Evolutionary conservation across 2,888 invertebrate species (phyloP).

Genomic region (Eledone cirrhosa): DNA sequence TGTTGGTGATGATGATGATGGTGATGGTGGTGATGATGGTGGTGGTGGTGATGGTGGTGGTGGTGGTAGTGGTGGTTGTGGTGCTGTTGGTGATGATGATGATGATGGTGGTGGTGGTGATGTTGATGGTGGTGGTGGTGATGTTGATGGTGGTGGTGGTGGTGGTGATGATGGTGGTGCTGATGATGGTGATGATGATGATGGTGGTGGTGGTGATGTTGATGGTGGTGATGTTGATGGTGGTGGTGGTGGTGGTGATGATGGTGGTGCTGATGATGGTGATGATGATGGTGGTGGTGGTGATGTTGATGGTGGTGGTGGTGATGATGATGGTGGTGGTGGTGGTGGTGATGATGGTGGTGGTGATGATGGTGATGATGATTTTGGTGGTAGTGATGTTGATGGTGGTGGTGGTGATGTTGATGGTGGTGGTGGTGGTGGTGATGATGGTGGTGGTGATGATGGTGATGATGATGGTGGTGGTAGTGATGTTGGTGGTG

Average conservation of each 20-base stretch:
- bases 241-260: too few species aligned
- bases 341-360: constrained; percentile 17
- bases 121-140: neutral
- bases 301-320: too few species aligned
- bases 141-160: neutral
- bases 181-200: too few species aligned
- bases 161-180: too few species aligned
- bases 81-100: neutral
- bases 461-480: constrained; percentile 7
- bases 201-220: too few species aligned
- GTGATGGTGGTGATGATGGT: constrained; percentile 23
- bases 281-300: too few species aligned
- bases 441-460: constrained; percentile 10
- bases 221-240: too few species aligned
- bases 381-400: too few species aligned
- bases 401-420: neutral
- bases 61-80: constrained; percentile 30
- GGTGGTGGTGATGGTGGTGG: constrained; percentile 31
- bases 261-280: too few species aligned
- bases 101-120: neutral
- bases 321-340: constrained; percentile 7
- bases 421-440: neutral
- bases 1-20: constrained; percentile 30
- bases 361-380: too few species aligned
- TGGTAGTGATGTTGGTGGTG: too few species aligned